Conservation (phyloP, 2,888 invertebrate genomes). For the Schizaphis graminum region DNA sequence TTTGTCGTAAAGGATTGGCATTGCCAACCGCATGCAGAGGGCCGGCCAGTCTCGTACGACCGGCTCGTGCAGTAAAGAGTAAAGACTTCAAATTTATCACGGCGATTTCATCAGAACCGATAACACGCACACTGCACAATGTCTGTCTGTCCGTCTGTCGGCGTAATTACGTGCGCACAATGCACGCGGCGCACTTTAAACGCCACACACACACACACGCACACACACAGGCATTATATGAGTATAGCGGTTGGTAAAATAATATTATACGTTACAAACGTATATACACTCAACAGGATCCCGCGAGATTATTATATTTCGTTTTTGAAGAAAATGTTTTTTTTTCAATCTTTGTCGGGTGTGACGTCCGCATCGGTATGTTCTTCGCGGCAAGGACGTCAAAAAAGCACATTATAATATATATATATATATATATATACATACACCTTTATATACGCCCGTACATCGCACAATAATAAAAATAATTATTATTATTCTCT, state of each 20-base stretch:
- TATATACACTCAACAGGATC: not conserved
- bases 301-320: not conserved
- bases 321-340: not conserved
- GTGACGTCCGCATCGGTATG: constrained; percentile 36
- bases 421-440: not conserved
- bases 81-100: constrained; percentile 5
- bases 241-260: not conserved
- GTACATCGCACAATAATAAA: not conserved
- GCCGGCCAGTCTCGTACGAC: not conserved
- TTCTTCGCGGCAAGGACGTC: not conserved
- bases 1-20: constrained; percentile 42
- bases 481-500: constrained; percentile 41
- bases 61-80: not conserved
- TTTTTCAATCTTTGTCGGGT: constrained; percentile 13
- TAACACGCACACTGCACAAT: constrained; percentile 5
- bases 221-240: not conserved
- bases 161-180: not conserved
- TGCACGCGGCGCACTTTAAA: not conserved
- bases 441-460: not conserved
- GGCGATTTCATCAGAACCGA: constrained; percentile 22
- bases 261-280: not conserved
- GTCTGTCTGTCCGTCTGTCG: constrained; percentile 16
- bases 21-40: constrained; percentile 44
- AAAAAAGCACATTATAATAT: constrained; percentile 1
- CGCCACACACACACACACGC: not conserved